A percentile compares a stretch with the other conserved stretches of the same genome.
Conservation (phyloP, 2,113 vertebrate species). For the Channa argus region DNA sequence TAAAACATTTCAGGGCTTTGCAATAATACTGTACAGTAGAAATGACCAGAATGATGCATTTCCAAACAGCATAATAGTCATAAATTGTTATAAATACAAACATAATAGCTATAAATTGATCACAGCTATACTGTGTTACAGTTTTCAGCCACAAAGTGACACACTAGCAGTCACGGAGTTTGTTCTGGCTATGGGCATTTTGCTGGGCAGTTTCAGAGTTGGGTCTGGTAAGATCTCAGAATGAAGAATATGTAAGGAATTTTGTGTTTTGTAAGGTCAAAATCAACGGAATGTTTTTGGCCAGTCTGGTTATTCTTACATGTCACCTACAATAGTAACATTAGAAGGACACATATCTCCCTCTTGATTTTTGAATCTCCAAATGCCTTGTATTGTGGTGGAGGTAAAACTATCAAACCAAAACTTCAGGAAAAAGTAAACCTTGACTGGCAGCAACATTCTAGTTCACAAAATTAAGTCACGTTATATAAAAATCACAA, state of each 20-base stretch:
- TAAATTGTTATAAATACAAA: too few relatives aligned
- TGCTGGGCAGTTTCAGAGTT: background rate
- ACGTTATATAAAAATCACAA: background rate
- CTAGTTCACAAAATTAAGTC: conserved; percentile 5
- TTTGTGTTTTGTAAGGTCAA: background rate
- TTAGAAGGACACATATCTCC: background rate
- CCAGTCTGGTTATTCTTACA: background rate
- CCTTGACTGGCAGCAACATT: background rate
- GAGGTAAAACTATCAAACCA: background rate
- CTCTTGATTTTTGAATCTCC: conserved; percentile 10
- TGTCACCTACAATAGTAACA: background rate
- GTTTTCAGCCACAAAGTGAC: too few relatives aligned
- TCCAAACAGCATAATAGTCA: too few relatives aligned
- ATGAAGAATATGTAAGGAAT: background rate
- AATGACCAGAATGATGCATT: background rate
- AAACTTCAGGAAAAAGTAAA: background rate
- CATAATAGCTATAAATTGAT: too few relatives aligned
- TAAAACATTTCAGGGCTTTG: background rate
- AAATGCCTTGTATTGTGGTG: background rate
- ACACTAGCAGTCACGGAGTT: background rate
- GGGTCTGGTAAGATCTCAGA: background rate
- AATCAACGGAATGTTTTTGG: background rate
- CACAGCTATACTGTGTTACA: too few relatives aligned
- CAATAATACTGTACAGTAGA: background rate
- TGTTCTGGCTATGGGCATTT: background rate